These are phyloP conservation scores for Tetragonula carbonaria DNA, from an alignment of 2,888 invertebrate genomes.

Conservation along the genomic window DNA sequence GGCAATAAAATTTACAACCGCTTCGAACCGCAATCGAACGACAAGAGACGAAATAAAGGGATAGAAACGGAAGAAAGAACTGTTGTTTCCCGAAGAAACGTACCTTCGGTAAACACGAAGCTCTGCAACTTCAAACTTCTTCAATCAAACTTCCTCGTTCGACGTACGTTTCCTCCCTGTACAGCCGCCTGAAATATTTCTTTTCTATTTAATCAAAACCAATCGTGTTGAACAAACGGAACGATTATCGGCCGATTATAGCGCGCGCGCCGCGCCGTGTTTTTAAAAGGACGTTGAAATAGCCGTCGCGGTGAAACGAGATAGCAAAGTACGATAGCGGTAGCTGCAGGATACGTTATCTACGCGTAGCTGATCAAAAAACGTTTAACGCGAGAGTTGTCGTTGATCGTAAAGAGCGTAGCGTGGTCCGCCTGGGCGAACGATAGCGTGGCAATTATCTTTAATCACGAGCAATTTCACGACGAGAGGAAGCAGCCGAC, in stretches of 20 bases:
- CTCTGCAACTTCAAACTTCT: conserved; percentile 15
- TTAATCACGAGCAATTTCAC: conserved; percentile 63
- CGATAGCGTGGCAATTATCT: conserved; percentile 66
- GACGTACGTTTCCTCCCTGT: neutral
- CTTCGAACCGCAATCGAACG: neutral
- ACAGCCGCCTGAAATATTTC: neutral
- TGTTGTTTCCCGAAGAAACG: conserved; percentile 1
- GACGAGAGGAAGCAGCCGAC: conserved; percentile 33
- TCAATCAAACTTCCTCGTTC: conserved; percentile 15
- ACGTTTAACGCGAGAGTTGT: conserved; percentile 55
- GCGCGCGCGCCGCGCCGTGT: no score
- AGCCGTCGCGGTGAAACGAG: no score
- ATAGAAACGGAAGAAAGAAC: neutral
- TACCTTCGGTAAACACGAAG: conserved; percentile 7
- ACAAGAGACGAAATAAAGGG: neutral
- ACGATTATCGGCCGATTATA: conserved; percentile 46
- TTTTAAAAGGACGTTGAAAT: neutral
- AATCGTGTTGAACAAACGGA: conserved; percentile 38
- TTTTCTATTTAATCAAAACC: conserved; percentile 43
- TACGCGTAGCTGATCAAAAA: conserved; percentile 54
- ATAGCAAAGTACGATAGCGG: conserved; percentile 24
- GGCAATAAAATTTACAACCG: conserved; percentile 8
- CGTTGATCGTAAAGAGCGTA: conserved; percentile 18
- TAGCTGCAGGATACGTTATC: conserved; percentile 30
- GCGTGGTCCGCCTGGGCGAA: conserved; percentile 8